These are phyloP conservation scores for Tringa solitaria DNA, from an alignment of 2,113 vertebrate genomes.

Conservation along the genomic window DNA sequence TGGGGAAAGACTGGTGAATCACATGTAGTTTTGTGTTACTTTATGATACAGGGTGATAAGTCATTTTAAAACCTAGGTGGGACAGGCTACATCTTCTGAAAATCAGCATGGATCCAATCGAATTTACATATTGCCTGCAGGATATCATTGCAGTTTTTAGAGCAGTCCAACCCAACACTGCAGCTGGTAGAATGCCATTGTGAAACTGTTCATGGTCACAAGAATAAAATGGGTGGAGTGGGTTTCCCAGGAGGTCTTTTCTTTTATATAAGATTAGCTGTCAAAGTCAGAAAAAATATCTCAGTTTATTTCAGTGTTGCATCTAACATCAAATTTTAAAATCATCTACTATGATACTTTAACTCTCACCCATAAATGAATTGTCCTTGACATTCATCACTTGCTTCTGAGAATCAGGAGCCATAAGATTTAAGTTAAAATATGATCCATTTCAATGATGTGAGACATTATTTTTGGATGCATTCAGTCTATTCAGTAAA, in stretches of 20 bases:
- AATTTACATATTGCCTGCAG: not conserved
- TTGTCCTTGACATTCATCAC: not conserved
- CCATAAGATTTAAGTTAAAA: not conserved
- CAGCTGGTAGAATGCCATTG: not conserved
- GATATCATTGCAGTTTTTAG: not conserved
- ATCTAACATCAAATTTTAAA: not conserved
- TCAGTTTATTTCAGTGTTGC: not conserved
- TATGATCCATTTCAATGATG: not conserved
- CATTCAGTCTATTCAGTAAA: not conserved
- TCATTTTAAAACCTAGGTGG: not conserved
- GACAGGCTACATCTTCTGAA: not conserved
- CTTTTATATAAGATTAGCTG: not conserved
- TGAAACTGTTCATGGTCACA: not conserved
- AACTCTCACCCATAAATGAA: not conserved
- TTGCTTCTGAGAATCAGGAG: not conserved
- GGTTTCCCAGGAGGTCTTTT: not conserved
- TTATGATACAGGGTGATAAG: not conserved
- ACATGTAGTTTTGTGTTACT: not conserved
- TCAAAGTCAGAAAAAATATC: not conserved
- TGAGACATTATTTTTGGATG: not conserved
- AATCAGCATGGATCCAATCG: not conserved
- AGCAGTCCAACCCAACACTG: not conserved
- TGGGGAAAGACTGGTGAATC: not conserved
- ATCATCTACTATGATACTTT: not conserved
- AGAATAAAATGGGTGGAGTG: not conserved